These are phyloP conservation scores for Perdix hodgsoniae DNA, from an alignment of 2,797 vertebrate species.

Conservation along the genomic window DNA sequence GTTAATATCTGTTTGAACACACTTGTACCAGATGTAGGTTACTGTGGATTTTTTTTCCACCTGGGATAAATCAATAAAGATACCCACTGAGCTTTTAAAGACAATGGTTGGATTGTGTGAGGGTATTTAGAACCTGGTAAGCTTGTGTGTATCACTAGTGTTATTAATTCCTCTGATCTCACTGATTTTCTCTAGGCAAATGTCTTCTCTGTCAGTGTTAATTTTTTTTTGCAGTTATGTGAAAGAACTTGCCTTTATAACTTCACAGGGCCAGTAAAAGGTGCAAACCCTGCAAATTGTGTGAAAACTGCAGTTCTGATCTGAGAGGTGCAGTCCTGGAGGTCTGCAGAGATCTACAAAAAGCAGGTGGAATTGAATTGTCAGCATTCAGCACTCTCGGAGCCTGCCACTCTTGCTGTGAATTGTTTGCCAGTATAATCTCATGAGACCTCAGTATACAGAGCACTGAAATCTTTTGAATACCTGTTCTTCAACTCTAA, in stretches of 20 bases:
- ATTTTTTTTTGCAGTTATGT: background rate
- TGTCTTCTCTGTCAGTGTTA: background rate
- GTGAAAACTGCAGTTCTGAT: background rate
- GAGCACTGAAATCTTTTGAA: background rate
- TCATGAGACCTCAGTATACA: background rate
- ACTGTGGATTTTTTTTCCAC: background rate
- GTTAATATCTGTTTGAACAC: background rate
- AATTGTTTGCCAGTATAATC: fast-evolving
- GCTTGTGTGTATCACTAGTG: background rate
- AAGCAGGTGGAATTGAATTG: background rate
- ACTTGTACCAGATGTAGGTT: constrained; percentile 58
- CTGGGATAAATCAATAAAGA: constrained; percentile 49
- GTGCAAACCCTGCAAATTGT: background rate
- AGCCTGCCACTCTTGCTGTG: background rate
- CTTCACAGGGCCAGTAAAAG: background rate
- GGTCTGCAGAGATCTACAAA: background rate
- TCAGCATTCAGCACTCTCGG: background rate
- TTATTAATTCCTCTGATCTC: background rate
- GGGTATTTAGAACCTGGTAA: constrained; percentile 20
- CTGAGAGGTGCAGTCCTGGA: background rate
- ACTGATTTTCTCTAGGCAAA: background rate
- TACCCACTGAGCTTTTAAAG: background rate
- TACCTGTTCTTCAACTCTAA: background rate
- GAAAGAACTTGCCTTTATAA: fast-evolving
- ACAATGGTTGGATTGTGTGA: constrained; percentile 11